A percentile compares a stretch with the other conserved stretches of the same genome.
Evolutionary conservation across 2,113 vertebrate species (phyloP).

Genomic region (Podarcis muralis): DNA sequence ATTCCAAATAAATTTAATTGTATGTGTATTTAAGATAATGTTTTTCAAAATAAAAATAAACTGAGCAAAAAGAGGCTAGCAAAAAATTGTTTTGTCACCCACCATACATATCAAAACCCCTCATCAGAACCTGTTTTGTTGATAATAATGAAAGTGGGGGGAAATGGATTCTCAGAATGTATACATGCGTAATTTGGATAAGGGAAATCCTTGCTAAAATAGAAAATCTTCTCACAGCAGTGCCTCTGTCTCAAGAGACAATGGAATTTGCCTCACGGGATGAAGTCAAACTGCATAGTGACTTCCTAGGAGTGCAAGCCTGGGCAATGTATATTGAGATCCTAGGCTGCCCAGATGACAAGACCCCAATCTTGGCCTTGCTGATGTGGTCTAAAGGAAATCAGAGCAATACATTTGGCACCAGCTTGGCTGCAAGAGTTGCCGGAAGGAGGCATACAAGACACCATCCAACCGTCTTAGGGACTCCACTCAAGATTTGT

Average conservation of each 20-base stretch:
- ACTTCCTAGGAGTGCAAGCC: too few species aligned
- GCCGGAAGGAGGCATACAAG: too few species aligned
- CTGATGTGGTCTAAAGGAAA: too few species aligned
- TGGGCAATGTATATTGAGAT: too few species aligned
- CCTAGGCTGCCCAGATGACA: too few species aligned
- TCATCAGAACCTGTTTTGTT: constrained; percentile 17
- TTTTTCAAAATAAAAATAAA: constrained; percentile 60
- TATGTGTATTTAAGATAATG: constrained; percentile 34
- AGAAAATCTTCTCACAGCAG: neutral
- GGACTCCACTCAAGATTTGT: too few species aligned
- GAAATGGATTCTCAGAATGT: neutral
- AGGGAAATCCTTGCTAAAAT: neutral
- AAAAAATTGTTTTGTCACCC: constrained; percentile 25
- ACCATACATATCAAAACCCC: constrained; percentile 12
- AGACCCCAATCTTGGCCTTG: too few species aligned
- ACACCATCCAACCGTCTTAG: too few species aligned
- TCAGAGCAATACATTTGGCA: too few species aligned
- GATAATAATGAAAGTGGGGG: constrained; percentile 11
- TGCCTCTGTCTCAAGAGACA: neutral
- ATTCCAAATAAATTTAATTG: constrained; percentile 47
- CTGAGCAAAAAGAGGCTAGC: constrained; percentile 24
- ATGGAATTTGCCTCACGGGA: neutral
- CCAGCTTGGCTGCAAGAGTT: too few species aligned
- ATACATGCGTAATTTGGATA: neutral
- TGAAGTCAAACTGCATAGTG: too few species aligned